A percentile compares a stretch with the other conserved stretches of the same genome.
These are phyloP conservation scores for Nebria salina DNA, from an alignment of 2,888 invertebrate genomes.

Conservation along the genomic window DNA sequence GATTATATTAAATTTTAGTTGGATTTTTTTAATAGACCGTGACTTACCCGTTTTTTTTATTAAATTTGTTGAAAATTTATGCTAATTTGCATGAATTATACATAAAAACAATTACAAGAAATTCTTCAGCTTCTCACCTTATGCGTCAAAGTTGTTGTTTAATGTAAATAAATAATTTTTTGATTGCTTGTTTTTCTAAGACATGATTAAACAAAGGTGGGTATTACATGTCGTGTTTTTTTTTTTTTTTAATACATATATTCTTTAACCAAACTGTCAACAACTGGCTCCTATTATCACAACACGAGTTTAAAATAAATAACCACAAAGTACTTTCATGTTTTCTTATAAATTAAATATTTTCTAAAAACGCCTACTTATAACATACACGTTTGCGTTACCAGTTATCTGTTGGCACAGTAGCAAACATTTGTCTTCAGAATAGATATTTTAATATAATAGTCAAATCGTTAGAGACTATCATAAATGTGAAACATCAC, in stretches of 20 bases:
- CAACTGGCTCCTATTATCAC: conserved; percentile 40
- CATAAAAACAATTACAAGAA: too few relatives aligned
- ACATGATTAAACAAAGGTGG: conserved; percentile 44
- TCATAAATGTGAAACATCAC: neutral
- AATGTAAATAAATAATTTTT: conserved; percentile 42
- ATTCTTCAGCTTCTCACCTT: too few relatives aligned
- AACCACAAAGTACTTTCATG: conserved; percentile 27
- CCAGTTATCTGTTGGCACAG: neutral
- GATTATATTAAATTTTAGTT: too few relatives aligned
- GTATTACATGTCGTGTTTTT: conserved; percentile 23
- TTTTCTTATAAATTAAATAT: conserved; percentile 43
- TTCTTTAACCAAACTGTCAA: conserved; percentile 22
- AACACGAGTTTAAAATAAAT: conserved; percentile 42
- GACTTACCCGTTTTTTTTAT: too few relatives aligned
- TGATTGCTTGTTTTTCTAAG: conserved; percentile 44
- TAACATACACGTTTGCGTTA: neutral
- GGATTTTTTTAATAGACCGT: too few relatives aligned
- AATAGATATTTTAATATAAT: neutral
- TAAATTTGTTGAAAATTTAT: neutral
- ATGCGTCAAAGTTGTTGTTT: conserved; percentile 16
- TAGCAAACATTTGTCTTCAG: neutral
- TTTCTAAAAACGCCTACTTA: conserved; percentile 27
- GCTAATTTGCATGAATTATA: conserved; percentile 39
- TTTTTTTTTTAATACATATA: neutral
- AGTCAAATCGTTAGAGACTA: neutral